Percentiles rank a stretch among this genome's conserved stretches.
Evolutionary conservation across 2,797 vertebrate genomes (phyloP).

Genomic region (Sebastes ruberrimus): DNA sequence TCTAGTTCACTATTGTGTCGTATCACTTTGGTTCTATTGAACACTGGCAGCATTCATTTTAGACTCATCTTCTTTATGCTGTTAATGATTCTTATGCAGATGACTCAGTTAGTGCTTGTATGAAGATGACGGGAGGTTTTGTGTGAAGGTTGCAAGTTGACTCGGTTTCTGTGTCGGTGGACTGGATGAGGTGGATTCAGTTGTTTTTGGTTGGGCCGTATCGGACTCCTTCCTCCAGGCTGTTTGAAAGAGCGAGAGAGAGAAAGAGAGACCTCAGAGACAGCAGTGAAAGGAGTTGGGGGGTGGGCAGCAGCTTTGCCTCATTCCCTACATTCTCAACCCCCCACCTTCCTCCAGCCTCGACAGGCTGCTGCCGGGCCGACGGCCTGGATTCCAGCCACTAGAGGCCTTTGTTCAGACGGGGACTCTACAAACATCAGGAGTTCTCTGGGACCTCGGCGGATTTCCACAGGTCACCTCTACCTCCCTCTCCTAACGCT

Average conservation of each 20-base stretch:
- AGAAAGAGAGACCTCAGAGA: conserved; percentile 26
- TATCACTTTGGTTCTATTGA: background rate
- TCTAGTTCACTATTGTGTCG: background rate
- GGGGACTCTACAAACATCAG: conserved; percentile 45
- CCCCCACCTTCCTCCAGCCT: conserved; percentile 32
- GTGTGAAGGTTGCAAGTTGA: background rate
- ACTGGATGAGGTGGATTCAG: background rate
- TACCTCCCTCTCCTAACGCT: background rate
- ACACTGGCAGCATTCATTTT: background rate
- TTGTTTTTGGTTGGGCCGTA: conserved; percentile 9
- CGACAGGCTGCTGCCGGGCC: conserved; percentile 9
- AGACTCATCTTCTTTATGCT: background rate
- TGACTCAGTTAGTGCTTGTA: background rate
- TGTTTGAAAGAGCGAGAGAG: conserved; percentile 7
- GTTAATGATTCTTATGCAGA: background rate
- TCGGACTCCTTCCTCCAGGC: background rate
- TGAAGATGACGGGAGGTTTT: background rate
- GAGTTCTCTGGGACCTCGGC: conserved; percentile 54
- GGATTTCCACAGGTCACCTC: conserved; percentile 62
- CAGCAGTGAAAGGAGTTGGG: conserved; percentile 2
- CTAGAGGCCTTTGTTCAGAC: conserved; percentile 54
- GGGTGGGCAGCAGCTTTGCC: conserved; percentile 46
- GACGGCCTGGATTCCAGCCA: conserved; percentile 61
- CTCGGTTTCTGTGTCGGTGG: background rate
- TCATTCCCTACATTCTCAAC: conserved; percentile 68